Percentiles rank a stretch among this genome's conserved stretches.
phyloP scores from a whole-genome alignment of 2,113 vertebrate genomes.

The Illadopsis cleaveri region DNA sequence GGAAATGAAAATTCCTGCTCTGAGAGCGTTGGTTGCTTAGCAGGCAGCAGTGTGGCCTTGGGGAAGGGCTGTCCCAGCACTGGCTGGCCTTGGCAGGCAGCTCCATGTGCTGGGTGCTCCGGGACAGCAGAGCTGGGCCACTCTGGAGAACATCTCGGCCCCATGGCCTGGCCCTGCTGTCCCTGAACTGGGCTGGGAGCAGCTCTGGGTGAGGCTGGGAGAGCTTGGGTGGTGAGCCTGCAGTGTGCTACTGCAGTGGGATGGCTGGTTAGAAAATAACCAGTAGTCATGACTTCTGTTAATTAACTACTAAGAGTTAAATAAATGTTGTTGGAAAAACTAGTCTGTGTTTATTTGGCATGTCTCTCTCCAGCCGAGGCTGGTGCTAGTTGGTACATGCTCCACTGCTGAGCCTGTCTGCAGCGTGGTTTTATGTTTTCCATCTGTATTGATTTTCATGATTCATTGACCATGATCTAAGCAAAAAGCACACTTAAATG shows the following conservation, averaged over 20 bases:
- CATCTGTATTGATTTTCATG: constrained; percentile 79
- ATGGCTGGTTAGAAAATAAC: background rate
- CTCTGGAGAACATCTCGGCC: background rate
- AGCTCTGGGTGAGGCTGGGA: background rate
- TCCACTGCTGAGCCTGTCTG: background rate
- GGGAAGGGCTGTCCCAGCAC: background rate
- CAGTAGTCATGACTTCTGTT: background rate
- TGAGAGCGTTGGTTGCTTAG: constrained; percentile 72
- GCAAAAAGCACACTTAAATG: constrained; percentile 70
- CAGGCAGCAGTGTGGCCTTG: background rate
- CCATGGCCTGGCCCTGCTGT: background rate
- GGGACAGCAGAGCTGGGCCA: background rate
- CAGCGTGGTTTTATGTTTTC: background rate
- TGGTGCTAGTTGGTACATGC: constrained; percentile 22
- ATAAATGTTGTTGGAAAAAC: background rate
- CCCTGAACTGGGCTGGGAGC: background rate
- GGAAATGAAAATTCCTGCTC: constrained; percentile 66
- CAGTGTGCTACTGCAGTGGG: background rate
- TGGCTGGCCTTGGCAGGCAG: constrained; percentile 13
- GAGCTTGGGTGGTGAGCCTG: background rate
- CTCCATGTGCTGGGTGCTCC: constrained; percentile 48
- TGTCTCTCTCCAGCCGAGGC: background rate
- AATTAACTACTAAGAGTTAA: constrained; percentile 27
- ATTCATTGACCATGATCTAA: constrained; percentile 68
- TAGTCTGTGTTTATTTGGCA: background rate